Evolutionary conservation across 1,140 invertebrate genomes (phyloP).

Genomic region (Andrena cerasifolii): DNA sequence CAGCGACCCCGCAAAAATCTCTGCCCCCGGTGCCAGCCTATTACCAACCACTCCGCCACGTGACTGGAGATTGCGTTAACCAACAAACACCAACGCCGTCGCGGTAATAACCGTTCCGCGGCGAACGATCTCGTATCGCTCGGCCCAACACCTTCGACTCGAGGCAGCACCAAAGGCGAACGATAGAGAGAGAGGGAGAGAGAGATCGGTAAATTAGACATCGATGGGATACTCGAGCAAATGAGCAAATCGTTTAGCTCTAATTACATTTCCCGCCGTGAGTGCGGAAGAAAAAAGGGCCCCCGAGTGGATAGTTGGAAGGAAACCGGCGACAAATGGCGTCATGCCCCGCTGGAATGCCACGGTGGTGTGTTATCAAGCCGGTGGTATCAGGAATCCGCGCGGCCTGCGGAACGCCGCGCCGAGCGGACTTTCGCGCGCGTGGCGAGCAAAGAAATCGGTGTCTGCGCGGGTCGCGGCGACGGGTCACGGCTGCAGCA

Average conservation of each 20-base stretch:
- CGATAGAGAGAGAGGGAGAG: no score
- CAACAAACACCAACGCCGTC: background rate
- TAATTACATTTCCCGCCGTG: conserved; percentile 12
- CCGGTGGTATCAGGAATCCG: conserved; percentile 54
- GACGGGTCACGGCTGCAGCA: conserved; percentile 62
- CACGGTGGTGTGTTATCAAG: conserved; percentile 39
- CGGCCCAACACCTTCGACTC: conserved; percentile 12
- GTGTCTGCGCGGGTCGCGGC: conserved; percentile 53
- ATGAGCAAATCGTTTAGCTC: background rate
- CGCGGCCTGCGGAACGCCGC: conserved; percentile 3
- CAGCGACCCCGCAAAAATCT: conserved; percentile 18
- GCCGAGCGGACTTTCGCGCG: conserved; percentile 42
- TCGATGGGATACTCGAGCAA: background rate
- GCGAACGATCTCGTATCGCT: background rate
- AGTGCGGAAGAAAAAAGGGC: no score
- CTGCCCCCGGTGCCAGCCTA: background rate
- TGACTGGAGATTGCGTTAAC: conserved; percentile 31
- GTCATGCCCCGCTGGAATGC: conserved; percentile 24
- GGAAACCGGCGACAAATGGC: conserved; percentile 15
- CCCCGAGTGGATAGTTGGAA: background rate
- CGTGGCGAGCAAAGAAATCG: conserved; percentile 38
- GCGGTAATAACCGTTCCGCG: background rate
- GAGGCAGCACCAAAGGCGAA: no score
- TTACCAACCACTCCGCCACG: conserved; percentile 4
- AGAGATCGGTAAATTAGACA: background rate